Evolutionary conservation across 1,140 invertebrate species (phyloP).

Genomic region (Onthophagus taurus): DNA sequence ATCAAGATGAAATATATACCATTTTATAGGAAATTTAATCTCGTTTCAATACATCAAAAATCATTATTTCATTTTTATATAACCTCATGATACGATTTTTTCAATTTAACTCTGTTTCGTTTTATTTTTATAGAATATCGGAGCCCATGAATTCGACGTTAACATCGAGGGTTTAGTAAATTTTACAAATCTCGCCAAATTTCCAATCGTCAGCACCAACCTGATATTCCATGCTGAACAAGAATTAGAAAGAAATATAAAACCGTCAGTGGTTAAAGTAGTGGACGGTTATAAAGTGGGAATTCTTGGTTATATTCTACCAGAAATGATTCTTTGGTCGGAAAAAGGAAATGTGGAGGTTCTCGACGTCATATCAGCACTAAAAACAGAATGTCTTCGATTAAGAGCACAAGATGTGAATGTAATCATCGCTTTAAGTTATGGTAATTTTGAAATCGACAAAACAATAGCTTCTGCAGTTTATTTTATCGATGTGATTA

Average conservation of each 20-base stretch:
- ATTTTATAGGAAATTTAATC: too few relatives aligned
- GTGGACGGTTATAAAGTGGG: slow-evolving; percentile 60
- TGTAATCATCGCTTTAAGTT: slow-evolving; percentile 82
- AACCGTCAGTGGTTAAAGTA: slow-evolving; percentile 57
- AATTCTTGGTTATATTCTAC: slow-evolving; percentile 81
- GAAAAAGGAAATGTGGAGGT: slow-evolving; percentile 55
- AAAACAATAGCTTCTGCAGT: slow-evolving; percentile 67
- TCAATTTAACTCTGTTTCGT: too few relatives aligned
- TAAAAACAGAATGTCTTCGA: slow-evolving; percentile 58
- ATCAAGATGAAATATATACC: too few relatives aligned
- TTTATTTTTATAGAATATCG: slow-evolving; percentile 63
- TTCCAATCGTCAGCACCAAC: slow-evolving; percentile 70
- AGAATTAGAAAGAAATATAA: slow-evolving; percentile 41
- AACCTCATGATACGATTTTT: too few relatives aligned
- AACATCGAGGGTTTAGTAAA: slow-evolving; percentile 62
- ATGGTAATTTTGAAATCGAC: slow-evolving; percentile 72
- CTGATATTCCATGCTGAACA: slow-evolving; percentile 60
- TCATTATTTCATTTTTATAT: background rate
- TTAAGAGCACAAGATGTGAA: slow-evolving; percentile 59
- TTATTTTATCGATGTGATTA: slow-evolving; percentile 73
- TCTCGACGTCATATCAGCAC: slow-evolving; percentile 61
- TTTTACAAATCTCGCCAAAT: slow-evolving; percentile 60
- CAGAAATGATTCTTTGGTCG: slow-evolving; percentile 63
- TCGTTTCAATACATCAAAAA: background rate
- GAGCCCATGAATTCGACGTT: slow-evolving; percentile 92